These are phyloP conservation scores for Mus minutoides DNA, from an alignment of 2,797 vertebrate genomes.

Conservation along the genomic window DNA sequence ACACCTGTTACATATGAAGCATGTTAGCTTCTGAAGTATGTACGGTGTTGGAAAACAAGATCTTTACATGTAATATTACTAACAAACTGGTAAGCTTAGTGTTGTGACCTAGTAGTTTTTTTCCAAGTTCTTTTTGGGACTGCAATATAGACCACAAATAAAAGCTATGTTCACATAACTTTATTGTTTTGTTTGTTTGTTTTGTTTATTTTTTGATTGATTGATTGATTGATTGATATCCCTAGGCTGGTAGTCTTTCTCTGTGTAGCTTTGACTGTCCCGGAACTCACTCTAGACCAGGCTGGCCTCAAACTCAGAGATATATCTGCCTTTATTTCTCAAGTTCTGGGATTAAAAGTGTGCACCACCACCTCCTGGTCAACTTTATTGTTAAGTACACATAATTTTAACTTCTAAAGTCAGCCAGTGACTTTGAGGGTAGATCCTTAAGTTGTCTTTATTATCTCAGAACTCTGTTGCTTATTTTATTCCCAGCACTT, in stretches of 20 bases:
- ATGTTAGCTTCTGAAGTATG: neutral
- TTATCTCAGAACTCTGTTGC: neutral
- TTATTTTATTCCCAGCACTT: constrained; percentile 1
- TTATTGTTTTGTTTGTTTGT: neutral
- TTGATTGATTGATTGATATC: too few relatives aligned
- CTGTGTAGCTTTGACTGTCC: too few relatives aligned
- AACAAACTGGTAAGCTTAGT: neutral
- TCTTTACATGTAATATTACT: neutral
- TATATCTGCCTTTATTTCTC: too few relatives aligned
- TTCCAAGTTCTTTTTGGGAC: neutral
- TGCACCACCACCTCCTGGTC: too few relatives aligned
- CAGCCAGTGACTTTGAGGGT: neutral
- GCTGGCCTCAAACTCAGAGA: too few relatives aligned
- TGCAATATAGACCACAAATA: neutral
- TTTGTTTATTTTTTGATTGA: too few relatives aligned
- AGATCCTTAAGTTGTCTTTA: neutral
- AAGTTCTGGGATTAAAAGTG: too few relatives aligned
- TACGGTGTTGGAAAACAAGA: neutral
- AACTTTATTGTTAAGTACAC: neutral
- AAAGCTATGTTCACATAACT: neutral
- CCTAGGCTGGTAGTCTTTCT: too few relatives aligned
- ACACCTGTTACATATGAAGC: neutral
- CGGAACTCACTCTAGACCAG: too few relatives aligned
- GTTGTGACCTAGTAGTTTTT: neutral
- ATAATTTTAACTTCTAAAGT: neutral